Base-by-base conservation (phyloP, 2,888 invertebrate species). In the Hermaeophaga mercurialis region DNA sequence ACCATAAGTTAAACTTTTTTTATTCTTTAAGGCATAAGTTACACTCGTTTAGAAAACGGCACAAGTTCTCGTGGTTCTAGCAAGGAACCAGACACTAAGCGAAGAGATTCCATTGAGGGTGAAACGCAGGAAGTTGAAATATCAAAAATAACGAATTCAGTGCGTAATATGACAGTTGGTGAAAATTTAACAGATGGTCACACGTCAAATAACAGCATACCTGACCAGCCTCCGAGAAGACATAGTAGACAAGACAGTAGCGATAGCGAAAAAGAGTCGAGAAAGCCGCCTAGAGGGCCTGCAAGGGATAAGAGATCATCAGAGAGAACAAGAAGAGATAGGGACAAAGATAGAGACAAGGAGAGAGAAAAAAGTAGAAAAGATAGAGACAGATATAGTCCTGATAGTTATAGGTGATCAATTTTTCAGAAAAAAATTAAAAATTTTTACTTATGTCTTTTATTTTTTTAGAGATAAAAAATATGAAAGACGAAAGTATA, bases 151-250 rank as follows among this genome's bases (percentile, higher is more conserved):
- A 64, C 73, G 5, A 70, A 65, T 45, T 71, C 73, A 0, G 67
- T 78, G 4, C 66, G 77, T 15, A 75, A 77, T 64, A 66, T 78
- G 56, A 75, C 73, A 1, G 75, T 78, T 1, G 75, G 74, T 8
- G 75, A 76, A 56, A 73, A 75, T 55, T 58, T 70, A 33, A 69
- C 67, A 14, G 73, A 71, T 53, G 69, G 67, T 39, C 66, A 66
- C 8, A 57, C 61, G 3, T 66, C 67, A 1, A 67, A 66, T 31
- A 58, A 47, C 15, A 67, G 67, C 47, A 41, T 64, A 18, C 62
- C 64, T 2, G 67, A 68, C 5, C 53, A 61, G 11, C 58, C 54
- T 3, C 53, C 54, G 7, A 61, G 70, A 11, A 65, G 69, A 18
- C 58, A 62, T 11, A 74, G 74, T 55, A 60, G 73, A 18, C 72